Conservation (phyloP, 2,113 vertebrate genomes). For the Thunnus thynnus region DNA sequence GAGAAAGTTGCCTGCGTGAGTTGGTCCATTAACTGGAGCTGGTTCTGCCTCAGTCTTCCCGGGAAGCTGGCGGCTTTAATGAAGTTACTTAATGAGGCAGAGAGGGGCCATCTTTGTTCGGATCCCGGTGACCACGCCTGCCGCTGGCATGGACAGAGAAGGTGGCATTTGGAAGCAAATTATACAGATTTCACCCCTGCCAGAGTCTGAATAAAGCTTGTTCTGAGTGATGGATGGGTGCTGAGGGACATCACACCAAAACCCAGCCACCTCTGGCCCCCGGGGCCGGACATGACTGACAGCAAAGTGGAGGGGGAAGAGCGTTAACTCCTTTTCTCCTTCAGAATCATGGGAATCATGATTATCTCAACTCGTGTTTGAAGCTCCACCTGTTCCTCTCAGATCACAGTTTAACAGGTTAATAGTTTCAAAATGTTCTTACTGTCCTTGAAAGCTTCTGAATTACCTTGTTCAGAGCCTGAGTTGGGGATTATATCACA, state of each 20-base stretch:
- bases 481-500: background rate
- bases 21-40: slow-evolving; percentile 68
- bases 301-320: slow-evolving; percentile 57
- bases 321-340: slow-evolving; percentile 16
- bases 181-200: slow-evolving; percentile 87
- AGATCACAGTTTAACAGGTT: background rate
- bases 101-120: slow-evolving; percentile 81
- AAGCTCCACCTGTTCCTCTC: background rate
- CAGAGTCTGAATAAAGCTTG: slow-evolving; percentile 78
- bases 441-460: background rate
- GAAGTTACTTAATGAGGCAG: slow-evolving; percentile 85
- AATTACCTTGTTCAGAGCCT: background rate
- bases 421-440: slow-evolving; percentile 6
- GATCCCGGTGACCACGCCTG: slow-evolving; percentile 71
- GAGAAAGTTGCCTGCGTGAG: slow-evolving; percentile 66
- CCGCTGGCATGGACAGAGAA: slow-evolving; percentile 72
- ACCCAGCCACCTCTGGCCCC: slow-evolving; percentile 69
- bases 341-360: background rate
- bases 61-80: slow-evolving; percentile 68
- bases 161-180: slow-evolving; percentile 80
- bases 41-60: slow-evolving; percentile 58
- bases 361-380: too few species aligned
- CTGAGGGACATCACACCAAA: slow-evolving; percentile 72
- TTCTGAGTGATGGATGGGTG: slow-evolving; percentile 82
- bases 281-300: slow-evolving; percentile 70